phyloP scores from a whole-genome alignment of 2,888 invertebrate genomes.

The Halictus quadricinctus region DNA sequence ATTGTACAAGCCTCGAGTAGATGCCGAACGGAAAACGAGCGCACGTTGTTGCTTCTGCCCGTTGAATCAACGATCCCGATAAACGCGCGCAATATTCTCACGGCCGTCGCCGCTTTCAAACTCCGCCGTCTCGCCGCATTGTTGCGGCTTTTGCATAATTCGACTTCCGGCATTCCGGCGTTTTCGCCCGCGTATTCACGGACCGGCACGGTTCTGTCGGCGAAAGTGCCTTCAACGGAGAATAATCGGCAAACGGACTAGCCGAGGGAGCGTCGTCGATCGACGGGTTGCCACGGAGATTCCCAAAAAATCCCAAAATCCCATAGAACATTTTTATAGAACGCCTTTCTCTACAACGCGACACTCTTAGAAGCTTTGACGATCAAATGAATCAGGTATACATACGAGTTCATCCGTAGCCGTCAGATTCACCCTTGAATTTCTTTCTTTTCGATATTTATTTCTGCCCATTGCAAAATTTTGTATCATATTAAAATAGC shows the following conservation, averaged over 20 bases:
- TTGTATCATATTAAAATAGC: too few species aligned
- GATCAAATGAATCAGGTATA: too few species aligned
- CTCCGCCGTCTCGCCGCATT: slow-evolving; percentile 30
- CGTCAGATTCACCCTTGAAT: too few species aligned
- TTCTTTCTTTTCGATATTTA: too few species aligned
- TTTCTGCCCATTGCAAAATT: too few species aligned
- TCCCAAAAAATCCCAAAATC: too few species aligned
- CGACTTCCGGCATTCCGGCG: slow-evolving; percentile 55
- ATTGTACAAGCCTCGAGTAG: neutral
- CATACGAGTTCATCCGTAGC: too few species aligned
- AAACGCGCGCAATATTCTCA: slow-evolving; percentile 46
- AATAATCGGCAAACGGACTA: slow-evolving; percentile 37
- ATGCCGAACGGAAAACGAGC: slow-evolving; percentile 20
- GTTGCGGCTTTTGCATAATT: slow-evolving; percentile 56
- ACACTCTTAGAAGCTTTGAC: too few species aligned
- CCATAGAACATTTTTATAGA: too few species aligned
- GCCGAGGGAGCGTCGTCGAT: slow-evolving; percentile 26
- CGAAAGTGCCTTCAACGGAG: slow-evolving; percentile 58
- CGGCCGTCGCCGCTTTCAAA: slow-evolving; percentile 46
- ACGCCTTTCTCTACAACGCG: too few species aligned
- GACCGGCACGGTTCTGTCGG: slow-evolving; percentile 51
- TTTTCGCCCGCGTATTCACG: slow-evolving; percentile 57
- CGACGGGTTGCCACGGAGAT: neutral
- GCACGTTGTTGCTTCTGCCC: slow-evolving; percentile 6
- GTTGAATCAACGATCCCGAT: slow-evolving; percentile 39